Conservation (phyloP, 2,888 invertebrate species). For the Macrosiphum euphorbiae region DNA sequence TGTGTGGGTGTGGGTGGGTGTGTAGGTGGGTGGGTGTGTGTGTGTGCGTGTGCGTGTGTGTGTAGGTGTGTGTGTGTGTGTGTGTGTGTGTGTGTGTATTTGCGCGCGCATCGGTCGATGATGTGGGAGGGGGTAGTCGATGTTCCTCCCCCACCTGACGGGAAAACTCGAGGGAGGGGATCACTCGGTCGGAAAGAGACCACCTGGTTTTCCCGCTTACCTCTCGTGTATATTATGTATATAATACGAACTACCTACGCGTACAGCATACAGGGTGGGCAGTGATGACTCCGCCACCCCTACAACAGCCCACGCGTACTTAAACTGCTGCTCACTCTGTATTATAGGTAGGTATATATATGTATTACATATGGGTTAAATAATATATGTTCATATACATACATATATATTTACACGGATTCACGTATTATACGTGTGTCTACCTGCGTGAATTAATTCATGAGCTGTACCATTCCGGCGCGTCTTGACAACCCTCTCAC, state of each 20-base stretch:
- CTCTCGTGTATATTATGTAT: not conserved
- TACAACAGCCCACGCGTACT: not conserved
- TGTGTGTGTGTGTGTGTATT: not conserved
- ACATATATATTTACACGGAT: not conserved
- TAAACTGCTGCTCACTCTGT: not conserved
- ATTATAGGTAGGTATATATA: not conserved
- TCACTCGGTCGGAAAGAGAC: not conserved
- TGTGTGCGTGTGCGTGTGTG: not conserved
- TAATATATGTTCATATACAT: not conserved
- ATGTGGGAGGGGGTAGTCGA: not conserved
- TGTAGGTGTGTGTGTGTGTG: not conserved
- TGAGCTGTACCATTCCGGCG: not conserved
- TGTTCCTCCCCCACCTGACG: not conserved
- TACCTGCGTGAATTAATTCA: conserved; percentile 30
- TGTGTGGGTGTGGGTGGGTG: not conserved
- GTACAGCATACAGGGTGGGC: not conserved
- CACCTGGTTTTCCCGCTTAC: conserved; percentile 44
- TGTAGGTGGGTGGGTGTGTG: not conserved
- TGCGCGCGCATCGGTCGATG: not conserved
- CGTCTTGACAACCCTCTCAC: conserved; percentile 12
- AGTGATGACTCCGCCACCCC: not conserved
- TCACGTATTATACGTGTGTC: not conserved
- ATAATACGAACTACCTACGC: not conserved
- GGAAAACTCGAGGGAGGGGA: not conserved
- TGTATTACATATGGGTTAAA: not conserved